Conservation (phyloP, 2,888 invertebrate species). For the Monochamus alternatus region DNA sequence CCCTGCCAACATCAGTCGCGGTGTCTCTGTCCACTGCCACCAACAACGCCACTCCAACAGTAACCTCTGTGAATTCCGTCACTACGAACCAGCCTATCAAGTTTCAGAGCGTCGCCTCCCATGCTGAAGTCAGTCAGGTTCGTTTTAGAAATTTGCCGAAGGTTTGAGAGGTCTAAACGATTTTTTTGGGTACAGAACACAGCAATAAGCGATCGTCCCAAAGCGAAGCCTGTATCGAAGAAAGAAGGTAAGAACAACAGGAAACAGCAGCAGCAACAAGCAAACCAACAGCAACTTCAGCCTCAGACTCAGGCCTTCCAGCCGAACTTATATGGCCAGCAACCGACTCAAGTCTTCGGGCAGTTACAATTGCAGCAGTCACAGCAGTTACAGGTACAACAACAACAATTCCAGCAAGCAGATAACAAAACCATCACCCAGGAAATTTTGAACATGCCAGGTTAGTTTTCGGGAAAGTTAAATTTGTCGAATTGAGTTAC, state of each 20-base stretch:
- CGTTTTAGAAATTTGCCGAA: slow-evolving; percentile 30
- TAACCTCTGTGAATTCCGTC: slow-evolving; percentile 33
- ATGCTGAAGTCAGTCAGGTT: slow-evolving; percentile 75
- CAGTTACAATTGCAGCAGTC: slow-evolving; percentile 72
- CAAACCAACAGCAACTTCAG: slow-evolving; percentile 55
- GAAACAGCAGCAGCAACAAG: slow-evolving; percentile 72
- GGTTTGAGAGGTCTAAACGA: not conserved
- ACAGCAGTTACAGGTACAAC: slow-evolving; percentile 67
- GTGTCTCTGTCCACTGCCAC: slow-evolving; percentile 67
- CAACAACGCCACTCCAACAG: slow-evolving; percentile 44
- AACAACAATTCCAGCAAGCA: slow-evolving; percentile 62
- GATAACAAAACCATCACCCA: slow-evolving; percentile 55
- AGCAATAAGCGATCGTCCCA: slow-evolving; percentile 88
- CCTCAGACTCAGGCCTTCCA: slow-evolving; percentile 58
- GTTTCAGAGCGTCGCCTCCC: slow-evolving; percentile 71
- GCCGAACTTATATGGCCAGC: slow-evolving; percentile 66
- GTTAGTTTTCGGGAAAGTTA: slow-evolving; percentile 30
- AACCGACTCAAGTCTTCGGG: slow-evolving; percentile 70
- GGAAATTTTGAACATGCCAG: slow-evolving; percentile 64
- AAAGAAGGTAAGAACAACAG: slow-evolving; percentile 85
- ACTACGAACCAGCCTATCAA: slow-evolving; percentile 63
- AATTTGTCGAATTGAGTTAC: not conserved
- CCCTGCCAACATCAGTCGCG: slow-evolving; percentile 66
- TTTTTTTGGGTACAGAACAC: slow-evolving; percentile 72
- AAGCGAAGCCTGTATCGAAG: slow-evolving; percentile 86